A percentile compares a stretch with the other conserved stretches of the same genome.
Conservation (phyloP, 2,888 invertebrate species). For the Drosophila infuscata region DNA sequence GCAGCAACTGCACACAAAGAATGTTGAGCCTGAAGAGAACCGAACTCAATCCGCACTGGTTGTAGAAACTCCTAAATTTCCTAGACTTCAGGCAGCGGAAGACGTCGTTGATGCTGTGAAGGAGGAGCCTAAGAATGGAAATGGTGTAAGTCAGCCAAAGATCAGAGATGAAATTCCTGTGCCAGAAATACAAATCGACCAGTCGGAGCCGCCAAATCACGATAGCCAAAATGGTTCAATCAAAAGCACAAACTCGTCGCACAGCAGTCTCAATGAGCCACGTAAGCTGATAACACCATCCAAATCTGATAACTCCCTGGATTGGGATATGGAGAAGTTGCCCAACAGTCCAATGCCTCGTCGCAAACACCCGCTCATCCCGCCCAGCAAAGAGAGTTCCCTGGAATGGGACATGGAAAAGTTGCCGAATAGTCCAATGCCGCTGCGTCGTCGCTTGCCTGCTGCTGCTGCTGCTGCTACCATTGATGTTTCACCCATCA, state of each 20-base stretch:
- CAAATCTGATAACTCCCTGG: constrained; percentile 63
- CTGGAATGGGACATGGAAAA: constrained; percentile 82
- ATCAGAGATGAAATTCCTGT: not conserved
- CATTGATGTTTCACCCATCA: constrained; percentile 58
- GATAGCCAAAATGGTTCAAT: constrained; percentile 30
- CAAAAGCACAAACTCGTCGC: constrained; percentile 59
- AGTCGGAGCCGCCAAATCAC: constrained; percentile 4
- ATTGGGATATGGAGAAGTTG: constrained; percentile 75
- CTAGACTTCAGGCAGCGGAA: constrained; percentile 61
- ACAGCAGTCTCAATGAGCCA: constrained; percentile 52
- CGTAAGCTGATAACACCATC: constrained; percentile 42
- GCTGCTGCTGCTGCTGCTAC: constrained; percentile 31
- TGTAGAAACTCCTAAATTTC: constrained; percentile 60
- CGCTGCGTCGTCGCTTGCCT: constrained; percentile 53
- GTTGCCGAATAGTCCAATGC: constrained; percentile 79
- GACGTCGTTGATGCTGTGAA: constrained; percentile 36
- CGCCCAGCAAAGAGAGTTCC: constrained; percentile 61
- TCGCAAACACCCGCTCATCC: constrained; percentile 42
- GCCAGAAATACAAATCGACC: constrained; percentile 16
- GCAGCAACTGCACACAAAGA: constrained; percentile 50
- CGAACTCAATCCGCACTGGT: not conserved
- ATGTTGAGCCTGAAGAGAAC: not conserved
- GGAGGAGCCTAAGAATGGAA: not conserved
- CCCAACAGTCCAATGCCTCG: constrained; percentile 79
- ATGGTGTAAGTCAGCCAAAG: not conserved